Percentiles rank a stretch among this genome's conserved stretches.
These are phyloP conservation scores for Papilio demoleus DNA, from an alignment of 2,888 invertebrate species.

Conservation along the genomic window DNA sequence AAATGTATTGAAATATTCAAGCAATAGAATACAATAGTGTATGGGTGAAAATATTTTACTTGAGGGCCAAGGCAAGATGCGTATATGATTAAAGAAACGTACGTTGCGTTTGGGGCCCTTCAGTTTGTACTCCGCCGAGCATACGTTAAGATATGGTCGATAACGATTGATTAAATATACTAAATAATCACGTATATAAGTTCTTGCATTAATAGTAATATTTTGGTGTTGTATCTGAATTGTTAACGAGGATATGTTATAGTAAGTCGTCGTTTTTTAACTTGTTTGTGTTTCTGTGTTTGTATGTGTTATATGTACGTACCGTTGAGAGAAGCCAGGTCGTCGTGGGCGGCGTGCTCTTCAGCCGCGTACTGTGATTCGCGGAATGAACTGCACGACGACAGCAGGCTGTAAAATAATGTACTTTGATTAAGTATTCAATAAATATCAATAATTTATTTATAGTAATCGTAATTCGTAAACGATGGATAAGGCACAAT, in stretches of 20 bases:
- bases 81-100: not conserved
- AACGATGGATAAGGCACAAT: too few species aligned
- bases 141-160: not conserved
- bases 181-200: not conserved
- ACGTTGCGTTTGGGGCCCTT: not conserved
- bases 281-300: not conserved
- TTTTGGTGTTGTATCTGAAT: not conserved
- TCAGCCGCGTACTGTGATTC: slow-evolving; percentile 89
- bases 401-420: slow-evolving; percentile 85
- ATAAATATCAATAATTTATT: not conserved
- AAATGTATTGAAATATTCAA: not conserved
- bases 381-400: slow-evolving; percentile 93
- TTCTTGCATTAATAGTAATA: not conserved
- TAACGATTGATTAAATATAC: not conserved
- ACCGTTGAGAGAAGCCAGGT: slow-evolving; percentile 82
- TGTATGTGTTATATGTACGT: slow-evolving; percentile 42
- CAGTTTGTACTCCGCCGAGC: slow-evolving; percentile 6
- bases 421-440: slow-evolving; percentile 1
- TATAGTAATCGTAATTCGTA: not conserved
- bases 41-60: not conserved
- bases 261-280: not conserved
- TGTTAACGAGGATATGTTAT: not conserved
- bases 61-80: not conserved
- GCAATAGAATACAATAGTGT: slow-evolving; percentile 1
- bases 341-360: slow-evolving; percentile 83